A percentile compares a stretch with the other conserved stretches of the same genome.
These are phyloP conservation scores for Erebia epiphron DNA, from an alignment of 2,888 invertebrate species.

Conservation along the genomic window DNA sequence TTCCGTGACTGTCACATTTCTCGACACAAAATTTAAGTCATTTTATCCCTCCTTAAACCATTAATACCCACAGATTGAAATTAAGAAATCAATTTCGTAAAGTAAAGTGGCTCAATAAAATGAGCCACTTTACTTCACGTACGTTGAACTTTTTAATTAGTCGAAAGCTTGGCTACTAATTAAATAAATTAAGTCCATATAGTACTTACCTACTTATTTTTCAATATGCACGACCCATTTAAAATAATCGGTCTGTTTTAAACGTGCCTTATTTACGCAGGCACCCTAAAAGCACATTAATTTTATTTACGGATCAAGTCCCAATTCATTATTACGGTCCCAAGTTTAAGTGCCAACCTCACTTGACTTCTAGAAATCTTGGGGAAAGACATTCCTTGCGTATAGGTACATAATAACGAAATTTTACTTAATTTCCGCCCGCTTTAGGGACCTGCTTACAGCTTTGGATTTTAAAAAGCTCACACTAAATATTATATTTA, in stretches of 20 bases:
- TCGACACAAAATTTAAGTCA: no score
- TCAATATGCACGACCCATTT: background rate
- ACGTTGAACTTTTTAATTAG: no score
- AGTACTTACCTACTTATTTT: background rate
- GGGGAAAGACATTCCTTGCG: background rate
- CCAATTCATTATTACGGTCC: background rate
- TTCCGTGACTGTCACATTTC: no score
- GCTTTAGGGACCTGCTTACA: no score
- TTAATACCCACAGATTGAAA: no score
- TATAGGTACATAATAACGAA: background rate
- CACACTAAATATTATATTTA: background rate
- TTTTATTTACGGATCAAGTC: background rate
- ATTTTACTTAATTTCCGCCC: background rate
- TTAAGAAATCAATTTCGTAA: no score
- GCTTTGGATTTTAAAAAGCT: background rate
- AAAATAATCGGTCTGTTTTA: background rate
- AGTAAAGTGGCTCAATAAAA: no score
- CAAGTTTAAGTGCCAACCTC: slow-evolving; percentile 5
- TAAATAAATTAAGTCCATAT: background rate
- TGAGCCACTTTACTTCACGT: no score
- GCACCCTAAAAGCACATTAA: background rate
- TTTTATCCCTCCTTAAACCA: no score
- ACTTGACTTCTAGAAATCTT: slow-evolving; percentile 5
- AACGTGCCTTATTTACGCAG: background rate
- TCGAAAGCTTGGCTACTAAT: background rate